Conservation (phyloP, 2,888 invertebrate genomes). For the Nipponacmea schrenckii region DNA sequence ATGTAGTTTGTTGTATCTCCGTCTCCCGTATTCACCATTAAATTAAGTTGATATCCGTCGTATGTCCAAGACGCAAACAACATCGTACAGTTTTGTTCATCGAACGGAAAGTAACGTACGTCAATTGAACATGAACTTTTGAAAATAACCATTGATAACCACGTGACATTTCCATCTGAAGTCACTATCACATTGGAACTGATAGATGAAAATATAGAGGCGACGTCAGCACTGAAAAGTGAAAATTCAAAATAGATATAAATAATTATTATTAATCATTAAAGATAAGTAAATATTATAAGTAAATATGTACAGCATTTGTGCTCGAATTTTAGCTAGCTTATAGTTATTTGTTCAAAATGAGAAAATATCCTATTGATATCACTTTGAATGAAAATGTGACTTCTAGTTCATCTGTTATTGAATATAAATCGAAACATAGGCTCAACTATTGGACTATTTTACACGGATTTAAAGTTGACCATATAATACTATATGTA, state of each 20-base stretch:
- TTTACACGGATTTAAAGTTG: too few relatives aligned
- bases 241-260: not conserved
- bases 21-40: slow-evolving; percentile 72
- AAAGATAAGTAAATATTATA: too few relatives aligned
- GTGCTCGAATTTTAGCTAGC: too few relatives aligned
- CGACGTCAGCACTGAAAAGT: slow-evolving; percentile 63
- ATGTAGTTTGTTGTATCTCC: slow-evolving; percentile 90
- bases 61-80: slow-evolving; percentile 73
- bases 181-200: slow-evolving; percentile 72
- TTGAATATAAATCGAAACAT: too few relatives aligned
- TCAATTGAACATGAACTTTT: slow-evolving; percentile 71
- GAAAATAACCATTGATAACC: slow-evolving; percentile 72
- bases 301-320: too few relatives aligned
- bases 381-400: too few relatives aligned
- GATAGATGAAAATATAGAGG: slow-evolving; percentile 63
- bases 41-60: slow-evolving; percentile 69
- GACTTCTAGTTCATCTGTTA: too few relatives aligned
- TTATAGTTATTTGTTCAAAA: too few relatives aligned
- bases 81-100: slow-evolving; percentile 72
- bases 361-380: too few relatives aligned
- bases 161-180: slow-evolving; percentile 71
- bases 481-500: too few relatives aligned
- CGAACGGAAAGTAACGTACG: slow-evolving; percentile 73
- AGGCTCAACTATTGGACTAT: too few relatives aligned
- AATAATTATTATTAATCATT: too few relatives aligned